Base-by-base conservation (phyloP, 2,888 invertebrate species). In the Clepsis dumicolana region DNA sequence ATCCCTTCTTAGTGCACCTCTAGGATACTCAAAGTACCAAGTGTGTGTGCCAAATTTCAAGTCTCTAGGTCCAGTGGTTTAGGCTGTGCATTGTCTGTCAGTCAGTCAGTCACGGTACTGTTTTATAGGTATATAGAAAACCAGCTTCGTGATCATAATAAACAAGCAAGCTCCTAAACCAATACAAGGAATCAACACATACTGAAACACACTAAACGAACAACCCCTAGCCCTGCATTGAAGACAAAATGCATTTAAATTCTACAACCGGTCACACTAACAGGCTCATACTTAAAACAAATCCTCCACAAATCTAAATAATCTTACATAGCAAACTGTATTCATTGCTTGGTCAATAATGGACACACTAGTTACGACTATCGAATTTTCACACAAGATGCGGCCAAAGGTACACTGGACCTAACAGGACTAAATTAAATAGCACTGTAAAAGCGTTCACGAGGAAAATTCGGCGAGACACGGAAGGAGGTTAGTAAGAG, bases 261-360 rank as follows among this genome's bases (percentile, higher is more conserved):
- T 12, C 35, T 38, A 38, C 35, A 0, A 38, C 35, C 0, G 14
- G 35, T 38, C 35, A 38, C 29, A 35, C n/a, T 41, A 3, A n/a
- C 38, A 3, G 4, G n/a, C n/a, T 41, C 5, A 41, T 5, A 7
- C 7, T 16, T 5, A 16, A 41, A 29, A 29, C 35, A 50, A 24
- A 14, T n/a, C n/a, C 18, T 16, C 1, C 24, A 38, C 12, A 38
- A 16, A 27, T 5, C 27, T 18, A 38, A 12, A 44, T 27, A 1
- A 41, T 16, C 16, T 12, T 21, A 38, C 21, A 64, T 14, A 54
- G n/a, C 25, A 38, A 2, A 50, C 27, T 32, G 35, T 32, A 50
- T 32, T 57, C 48, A 57, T 18, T 59, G 57, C 25, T 64, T 35
- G 56, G 38, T 59, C 57, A 25, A 50, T 65, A 14, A 24, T 41